Conservation (phyloP, 2,888 invertebrate genomes). For the Oscheius sp. region DNA sequence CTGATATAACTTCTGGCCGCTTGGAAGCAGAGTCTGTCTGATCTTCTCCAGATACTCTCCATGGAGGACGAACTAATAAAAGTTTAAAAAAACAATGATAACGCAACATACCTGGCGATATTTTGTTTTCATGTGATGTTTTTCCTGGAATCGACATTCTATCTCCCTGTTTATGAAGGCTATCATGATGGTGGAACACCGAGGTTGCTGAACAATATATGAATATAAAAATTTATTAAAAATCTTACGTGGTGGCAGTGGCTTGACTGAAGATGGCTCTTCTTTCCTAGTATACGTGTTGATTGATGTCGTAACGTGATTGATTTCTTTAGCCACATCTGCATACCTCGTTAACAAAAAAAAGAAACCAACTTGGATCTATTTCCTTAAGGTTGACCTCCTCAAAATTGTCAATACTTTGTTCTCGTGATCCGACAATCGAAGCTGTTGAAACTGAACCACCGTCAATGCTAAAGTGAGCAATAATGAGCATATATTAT, state of each 20-base stretch:
- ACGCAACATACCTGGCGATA: no score
- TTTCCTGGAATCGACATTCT: background rate
- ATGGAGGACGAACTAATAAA: conserved; percentile 40
- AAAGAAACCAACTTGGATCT: background rate
- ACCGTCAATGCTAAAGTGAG: conserved; percentile 33
- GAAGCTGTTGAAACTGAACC: conserved; percentile 31
- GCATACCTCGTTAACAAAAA: background rate
- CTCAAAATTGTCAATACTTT: conserved; percentile 24
- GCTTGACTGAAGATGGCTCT: background rate
- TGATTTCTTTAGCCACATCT: conserved; percentile 19
- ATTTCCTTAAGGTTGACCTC: background rate
- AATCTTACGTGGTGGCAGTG: no score
- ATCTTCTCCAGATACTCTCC: conserved; percentile 41
- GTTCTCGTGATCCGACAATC: conserved; percentile 28
- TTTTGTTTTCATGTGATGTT: background rate
- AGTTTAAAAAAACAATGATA: conserved; percentile 3
- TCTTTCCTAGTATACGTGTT: background rate
- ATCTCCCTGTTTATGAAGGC: background rate
- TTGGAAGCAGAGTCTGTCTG: conserved; percentile 23
- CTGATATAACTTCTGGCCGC: conserved; percentile 23
- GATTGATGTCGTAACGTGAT: conserved; percentile 7
- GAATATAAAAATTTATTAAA: no score
- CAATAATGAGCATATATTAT: background rate
- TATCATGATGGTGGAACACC: background rate
- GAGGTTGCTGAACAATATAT: no score